phyloP scores from a whole-genome alignment of 2,113 vertebrate genomes.

The Xyliphius kryptos region DNA sequence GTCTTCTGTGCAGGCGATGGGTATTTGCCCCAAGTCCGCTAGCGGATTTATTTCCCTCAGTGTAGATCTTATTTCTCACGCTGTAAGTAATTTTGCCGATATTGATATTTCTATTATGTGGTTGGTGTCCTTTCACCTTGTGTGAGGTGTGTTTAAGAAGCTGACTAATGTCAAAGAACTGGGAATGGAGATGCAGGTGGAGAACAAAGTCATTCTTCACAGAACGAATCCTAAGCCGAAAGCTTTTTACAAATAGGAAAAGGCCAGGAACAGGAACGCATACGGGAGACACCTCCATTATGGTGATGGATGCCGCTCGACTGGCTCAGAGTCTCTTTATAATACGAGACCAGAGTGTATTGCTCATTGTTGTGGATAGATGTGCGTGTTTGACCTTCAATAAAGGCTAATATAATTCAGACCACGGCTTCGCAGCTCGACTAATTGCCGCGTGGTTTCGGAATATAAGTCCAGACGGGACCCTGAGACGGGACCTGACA shows the following conservation, averaged over 20 bases:
- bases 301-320: constrained; percentile 15
- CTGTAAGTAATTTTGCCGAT: constrained; percentile 6
- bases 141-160: constrained; percentile 16
- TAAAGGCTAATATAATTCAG: neutral
- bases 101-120: constrained; percentile 29
- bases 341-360: constrained; percentile 4
- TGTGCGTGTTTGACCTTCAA: neutral
- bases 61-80: neutral
- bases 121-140: neutral
- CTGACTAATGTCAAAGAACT: constrained; percentile 32
- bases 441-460: too few species aligned
- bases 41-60: constrained; percentile 8
- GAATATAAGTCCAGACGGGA: too few species aligned
- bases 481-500: too few species aligned
- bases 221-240: neutral
- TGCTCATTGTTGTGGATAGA: neutral
- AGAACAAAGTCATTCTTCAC: constrained; percentile 17
- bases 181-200: constrained; percentile 7
- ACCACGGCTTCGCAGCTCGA: neutral
- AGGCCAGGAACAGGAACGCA: neutral
- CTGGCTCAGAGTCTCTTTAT: neutral
- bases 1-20: neutral
- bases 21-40: neutral
- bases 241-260: constrained; percentile 14
- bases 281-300: constrained; percentile 18